Evolutionary conservation across 2,797 vertebrate genomes (phyloP).

Genomic region (Apogon hyalosoma): DNA sequence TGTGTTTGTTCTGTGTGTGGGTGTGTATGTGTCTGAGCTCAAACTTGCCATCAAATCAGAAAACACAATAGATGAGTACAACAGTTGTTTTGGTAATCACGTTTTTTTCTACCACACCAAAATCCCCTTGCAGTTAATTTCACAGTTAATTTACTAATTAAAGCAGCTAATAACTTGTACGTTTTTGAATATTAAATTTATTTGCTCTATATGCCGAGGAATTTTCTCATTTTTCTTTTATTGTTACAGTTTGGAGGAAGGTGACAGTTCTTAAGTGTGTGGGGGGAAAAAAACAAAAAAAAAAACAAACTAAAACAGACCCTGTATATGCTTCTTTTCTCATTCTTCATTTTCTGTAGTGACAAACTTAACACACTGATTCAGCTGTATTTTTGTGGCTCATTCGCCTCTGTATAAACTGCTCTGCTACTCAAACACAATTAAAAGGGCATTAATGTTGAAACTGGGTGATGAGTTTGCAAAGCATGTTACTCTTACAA

Average conservation of each 20-base stretch:
- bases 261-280: constrained; percentile 12
- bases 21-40: constrained; percentile 11
- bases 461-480: constrained; percentile 27
- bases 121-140: constrained; percentile 53
- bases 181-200: constrained; percentile 32
- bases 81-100: constrained; percentile 43
- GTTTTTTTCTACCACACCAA: constrained; percentile 35
- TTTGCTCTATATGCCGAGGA: constrained; percentile 14
- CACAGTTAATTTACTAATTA: constrained; percentile 56
- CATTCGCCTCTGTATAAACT: constrained; percentile 18
- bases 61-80: constrained; percentile 20
- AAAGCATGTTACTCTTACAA: constrained; percentile 19
- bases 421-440: constrained; percentile 51
- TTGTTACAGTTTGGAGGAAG: constrained; percentile 34
- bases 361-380: constrained; percentile 33
- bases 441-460: constrained; percentile 50
- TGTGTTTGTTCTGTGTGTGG: constrained; percentile 14
- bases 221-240: constrained; percentile 15
- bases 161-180: constrained; percentile 40
- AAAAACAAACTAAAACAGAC: constrained; percentile 17
- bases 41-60: constrained; percentile 26
- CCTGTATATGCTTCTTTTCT: constrained; percentile 1
- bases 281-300: constrained; percentile 18
- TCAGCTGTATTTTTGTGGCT: constrained; percentile 37
- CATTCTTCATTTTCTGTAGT: constrained; percentile 17